phyloP scores from a whole-genome alignment of 2,113 vertebrate species.

The Megaceryle maxima region DNA sequence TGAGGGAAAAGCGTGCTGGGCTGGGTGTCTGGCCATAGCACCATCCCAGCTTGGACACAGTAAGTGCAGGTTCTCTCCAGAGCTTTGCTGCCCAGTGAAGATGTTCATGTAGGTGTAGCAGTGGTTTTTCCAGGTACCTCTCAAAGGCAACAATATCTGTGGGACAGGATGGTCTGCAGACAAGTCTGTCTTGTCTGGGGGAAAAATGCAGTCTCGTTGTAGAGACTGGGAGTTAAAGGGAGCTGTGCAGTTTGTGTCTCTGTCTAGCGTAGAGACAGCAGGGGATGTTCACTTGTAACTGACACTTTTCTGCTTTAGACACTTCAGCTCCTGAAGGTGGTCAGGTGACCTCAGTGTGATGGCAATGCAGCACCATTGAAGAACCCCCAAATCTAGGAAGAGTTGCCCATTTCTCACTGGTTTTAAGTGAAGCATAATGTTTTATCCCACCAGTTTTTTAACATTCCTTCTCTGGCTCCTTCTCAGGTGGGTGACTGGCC shows the following conservation, averaged over 20 bases:
- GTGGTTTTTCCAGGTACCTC: background rate
- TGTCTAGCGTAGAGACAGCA: background rate
- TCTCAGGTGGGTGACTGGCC: constrained; percentile 88
- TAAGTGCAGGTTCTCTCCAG: background rate
- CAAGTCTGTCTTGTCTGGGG: background rate
- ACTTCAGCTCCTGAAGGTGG: background rate
- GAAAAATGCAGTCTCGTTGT: background rate
- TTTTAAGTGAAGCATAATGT: background rate
- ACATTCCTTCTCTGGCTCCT: background rate
- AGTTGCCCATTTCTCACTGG: background rate
- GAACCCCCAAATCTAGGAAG: background rate
- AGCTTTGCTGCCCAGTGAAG: background rate
- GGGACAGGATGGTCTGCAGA: background rate
- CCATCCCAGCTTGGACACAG: background rate
- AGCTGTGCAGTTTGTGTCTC: background rate
- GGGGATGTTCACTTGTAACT: background rate
- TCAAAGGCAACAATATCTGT: background rate
- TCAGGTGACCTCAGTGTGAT: background rate
- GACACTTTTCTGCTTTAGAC: background rate
- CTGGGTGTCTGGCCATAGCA: background rate
- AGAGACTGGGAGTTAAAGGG: background rate
- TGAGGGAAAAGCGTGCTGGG: background rate
- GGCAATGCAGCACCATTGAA: background rate
- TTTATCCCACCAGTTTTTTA: background rate
- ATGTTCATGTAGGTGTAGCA: background rate